A percentile compares a stretch with the other conserved stretches of the same genome.
These are phyloP conservation scores for Leucoraja ocellata DNA, from an alignment of 2,797 vertebrate species.

Conservation along the genomic window DNA sequence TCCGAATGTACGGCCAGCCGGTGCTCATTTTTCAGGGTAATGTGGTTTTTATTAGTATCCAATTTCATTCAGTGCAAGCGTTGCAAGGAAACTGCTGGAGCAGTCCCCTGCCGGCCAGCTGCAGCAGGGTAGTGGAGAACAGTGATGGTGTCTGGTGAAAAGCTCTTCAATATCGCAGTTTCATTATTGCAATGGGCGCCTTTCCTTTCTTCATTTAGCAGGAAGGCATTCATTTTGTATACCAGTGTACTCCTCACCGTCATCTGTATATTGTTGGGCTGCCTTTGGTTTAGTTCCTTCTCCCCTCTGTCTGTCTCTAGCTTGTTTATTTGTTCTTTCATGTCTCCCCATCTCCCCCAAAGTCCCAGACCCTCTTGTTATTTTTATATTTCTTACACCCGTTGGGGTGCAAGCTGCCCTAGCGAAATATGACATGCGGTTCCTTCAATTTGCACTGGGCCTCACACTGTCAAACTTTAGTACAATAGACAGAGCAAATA, in stretches of 20 bases:
- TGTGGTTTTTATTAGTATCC: constrained; percentile 36
- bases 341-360: background rate
- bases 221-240: no score
- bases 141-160: constrained; percentile 6
- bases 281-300: background rate
- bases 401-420: background rate
- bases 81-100: constrained; percentile 20
- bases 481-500: no score
- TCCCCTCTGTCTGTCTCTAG: background rate
- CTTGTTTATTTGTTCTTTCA: background rate
- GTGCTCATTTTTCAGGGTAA: constrained; percentile 34
- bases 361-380: no score
- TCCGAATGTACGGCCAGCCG: background rate
- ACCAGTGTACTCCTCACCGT: no score
- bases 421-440: no score
- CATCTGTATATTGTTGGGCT: background rate
- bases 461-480: no score
- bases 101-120: background rate
- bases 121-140: background rate
- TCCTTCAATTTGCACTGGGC: no score
- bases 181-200: background rate
- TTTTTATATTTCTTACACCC: background rate
- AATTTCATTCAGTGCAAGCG: constrained; percentile 30
- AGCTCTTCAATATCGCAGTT: constrained; percentile 1
- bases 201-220: background rate